phyloP scores from a whole-genome alignment of 2,888 invertebrate species.

The Adelphocoris suturalis region DNA sequence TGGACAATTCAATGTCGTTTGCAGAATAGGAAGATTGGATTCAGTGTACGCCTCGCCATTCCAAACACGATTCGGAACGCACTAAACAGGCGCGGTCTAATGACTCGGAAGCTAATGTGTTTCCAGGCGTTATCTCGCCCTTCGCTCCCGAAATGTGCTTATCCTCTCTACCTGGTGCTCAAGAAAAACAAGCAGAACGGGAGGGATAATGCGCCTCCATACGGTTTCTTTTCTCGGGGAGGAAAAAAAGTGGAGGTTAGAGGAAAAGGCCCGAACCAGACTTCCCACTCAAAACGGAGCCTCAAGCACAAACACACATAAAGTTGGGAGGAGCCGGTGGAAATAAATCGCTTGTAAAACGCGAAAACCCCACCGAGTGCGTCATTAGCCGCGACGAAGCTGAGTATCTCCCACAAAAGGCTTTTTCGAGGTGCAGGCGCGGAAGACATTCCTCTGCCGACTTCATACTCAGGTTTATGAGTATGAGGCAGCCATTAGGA shows the following conservation, averaged over 20 bases:
- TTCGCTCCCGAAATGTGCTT: background rate
- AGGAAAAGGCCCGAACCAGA: background rate
- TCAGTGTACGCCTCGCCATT: background rate
- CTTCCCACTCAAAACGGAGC: background rate
- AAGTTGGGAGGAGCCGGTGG: background rate
- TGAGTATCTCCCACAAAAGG: background rate
- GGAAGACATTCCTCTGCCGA: background rate
- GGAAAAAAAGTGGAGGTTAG: background rate
- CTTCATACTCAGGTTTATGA: background rate
- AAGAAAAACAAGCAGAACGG: background rate
- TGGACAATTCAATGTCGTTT: background rate
- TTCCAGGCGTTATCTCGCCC: background rate
- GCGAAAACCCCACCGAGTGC: background rate
- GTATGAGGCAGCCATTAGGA: background rate
- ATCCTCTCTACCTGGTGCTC: background rate
- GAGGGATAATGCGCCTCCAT: conserved; percentile 7
- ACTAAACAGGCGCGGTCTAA: background rate
- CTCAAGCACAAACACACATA: conserved; percentile 5
- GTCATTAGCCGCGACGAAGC: background rate
- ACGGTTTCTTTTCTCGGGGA: background rate
- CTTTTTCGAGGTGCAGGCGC: background rate
- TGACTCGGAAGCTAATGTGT: conserved; percentile 21
- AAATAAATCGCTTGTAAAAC: conserved; percentile 31
- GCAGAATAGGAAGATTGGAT: background rate
- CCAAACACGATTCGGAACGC: background rate